A percentile compares a stretch with the other conserved stretches of the same genome.
phyloP scores from a whole-genome alignment of 2,113 vertebrate genomes.

The Thomomys bottae region DNA sequence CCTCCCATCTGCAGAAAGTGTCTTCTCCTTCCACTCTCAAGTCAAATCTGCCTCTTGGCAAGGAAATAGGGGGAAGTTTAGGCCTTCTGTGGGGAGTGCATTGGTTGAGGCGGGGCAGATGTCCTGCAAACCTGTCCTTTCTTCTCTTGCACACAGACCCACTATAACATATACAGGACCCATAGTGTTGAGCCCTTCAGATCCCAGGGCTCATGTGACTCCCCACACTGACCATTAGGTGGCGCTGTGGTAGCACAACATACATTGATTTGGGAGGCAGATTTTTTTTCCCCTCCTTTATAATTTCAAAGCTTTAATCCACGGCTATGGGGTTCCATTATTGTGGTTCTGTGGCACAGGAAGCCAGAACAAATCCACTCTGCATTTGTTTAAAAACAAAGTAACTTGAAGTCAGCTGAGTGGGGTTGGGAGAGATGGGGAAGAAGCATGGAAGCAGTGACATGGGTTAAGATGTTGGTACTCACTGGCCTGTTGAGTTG shows the following conservation, averaged over 20 bases:
- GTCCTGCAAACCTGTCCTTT: not conserved
- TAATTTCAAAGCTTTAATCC: no score
- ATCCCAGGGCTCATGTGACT: not conserved
- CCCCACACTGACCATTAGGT: slow-evolving; percentile 15
- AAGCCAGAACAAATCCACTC: no score
- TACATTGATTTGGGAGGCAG: not conserved
- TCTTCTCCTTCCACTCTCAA: not conserved
- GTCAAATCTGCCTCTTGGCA: not conserved
- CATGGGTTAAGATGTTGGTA: no score
- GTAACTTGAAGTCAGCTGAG: no score
- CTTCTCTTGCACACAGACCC: not conserved
- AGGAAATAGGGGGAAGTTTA: not conserved
- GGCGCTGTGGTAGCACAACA: slow-evolving; percentile 48
- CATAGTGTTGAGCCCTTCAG: fast-evolving
- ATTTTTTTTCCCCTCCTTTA: no score
- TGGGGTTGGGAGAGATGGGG: no score
- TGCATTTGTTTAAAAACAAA: no score
- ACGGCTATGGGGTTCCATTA: not conserved
- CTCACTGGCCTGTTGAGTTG: no score
- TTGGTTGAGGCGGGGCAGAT: not conserved
- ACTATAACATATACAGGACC: fast-evolving
- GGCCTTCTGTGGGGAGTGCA: not conserved
- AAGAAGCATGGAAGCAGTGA: no score
- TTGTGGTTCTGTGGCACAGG: fast-evolving
- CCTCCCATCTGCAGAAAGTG: not conserved